Evolutionary conservation across 2,797 vertebrate genomes (phyloP), one percentile per base, ranked within the genome.

Genomic region (Sorex maritimensis): DNA sequence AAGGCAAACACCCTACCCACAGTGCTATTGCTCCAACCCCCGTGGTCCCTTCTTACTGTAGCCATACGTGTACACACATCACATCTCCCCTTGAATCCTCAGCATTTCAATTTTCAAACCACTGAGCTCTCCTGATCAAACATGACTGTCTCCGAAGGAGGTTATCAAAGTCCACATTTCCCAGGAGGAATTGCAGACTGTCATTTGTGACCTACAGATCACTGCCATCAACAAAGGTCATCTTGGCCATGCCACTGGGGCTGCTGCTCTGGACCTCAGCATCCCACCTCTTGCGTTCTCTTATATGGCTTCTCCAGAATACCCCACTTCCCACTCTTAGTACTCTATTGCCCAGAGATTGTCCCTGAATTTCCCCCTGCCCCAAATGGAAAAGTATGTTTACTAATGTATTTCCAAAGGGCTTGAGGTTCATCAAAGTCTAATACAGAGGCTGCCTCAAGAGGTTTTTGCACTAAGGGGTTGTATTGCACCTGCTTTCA

Each of bases 371-470:
- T 91, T 83, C 28, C 46, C 17, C 61, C 19, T 34, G 34, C 30
- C 72, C 38, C 61, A 38, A 87, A 91, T 63, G 58, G 10, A 82
- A 85, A 52, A 19, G 49, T 72, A 81, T 81, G 41, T 55, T 81
- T 83, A 55, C 38, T 69, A 61, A 75, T 63, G 2, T 63, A 23
- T 63, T 63, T 63, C 61, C 58, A 61, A 61, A 61, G 7, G 14
- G 6, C 21, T 63, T 19, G 61, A 24, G 61, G 23, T 14, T 19
- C 23, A 23, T 2, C 46, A 73, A 17, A 81, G 13, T 23, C 41
- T 23, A 49, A 63, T 49, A 73, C n/a, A 77, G 2, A 68, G 41
- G 44, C 26, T 78, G 86, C 34, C 44, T 69, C 41, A 44, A 34
- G 11, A 68, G 41, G 26, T 41, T 52, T 52, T 52, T 9, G 11